Evolutionary conservation across 2,797 vertebrate genomes (phyloP), one percentile per base, ranked within the genome.

Genomic region (Danio jaintianensis): DNA sequence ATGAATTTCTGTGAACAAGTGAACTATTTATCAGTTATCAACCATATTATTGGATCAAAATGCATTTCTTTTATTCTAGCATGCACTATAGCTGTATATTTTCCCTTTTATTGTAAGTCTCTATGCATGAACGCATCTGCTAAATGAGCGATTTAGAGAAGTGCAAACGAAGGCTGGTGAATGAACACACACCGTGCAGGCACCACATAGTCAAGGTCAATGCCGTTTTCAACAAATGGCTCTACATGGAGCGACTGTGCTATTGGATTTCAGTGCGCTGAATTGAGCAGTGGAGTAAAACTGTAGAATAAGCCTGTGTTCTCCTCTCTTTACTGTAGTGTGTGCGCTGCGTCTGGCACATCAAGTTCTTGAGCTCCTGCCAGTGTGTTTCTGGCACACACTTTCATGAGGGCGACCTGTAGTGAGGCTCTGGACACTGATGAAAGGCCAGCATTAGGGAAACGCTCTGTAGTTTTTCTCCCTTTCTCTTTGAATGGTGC

Each of bases 371-470:
- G 75, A 77, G 40, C 40, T 66, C 55, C 6, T n/a, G 50, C 62
- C 62, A 67, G 13, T 67, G 15, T 42, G 13, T 47, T 48, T 64
- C 20, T 47, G 74, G 74, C 47, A 76, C 1, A 5, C 3, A 29
- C 29, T 29, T 29, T 29, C 29, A 29, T 29, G 61, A 76, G 61
- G 61, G 1, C 5, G 36, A 53, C 13, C 18, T 36, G 2, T 52
- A 11, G 47, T 79, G 58, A 20, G 11, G 12, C 10, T 78, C 29
- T 53, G 59, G 72, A 63, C 56, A 58, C 67, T 75, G 71, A 66
- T 70, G 47, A 62, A 75, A 36, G 56, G 75, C 50, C 38, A 50
- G 75, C 73, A 71, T 80, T 63, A 82, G 53, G 18, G 9, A 36
- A 47, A 36, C 22, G 4, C 50, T 38, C 61, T 20, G 36, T 4